A percentile compares a stretch with the other conserved stretches of the same genome.
Evolutionary conservation across 2,113 vertebrate species (phyloP).

Genomic region (Beaufortia kweichowensis): DNA sequence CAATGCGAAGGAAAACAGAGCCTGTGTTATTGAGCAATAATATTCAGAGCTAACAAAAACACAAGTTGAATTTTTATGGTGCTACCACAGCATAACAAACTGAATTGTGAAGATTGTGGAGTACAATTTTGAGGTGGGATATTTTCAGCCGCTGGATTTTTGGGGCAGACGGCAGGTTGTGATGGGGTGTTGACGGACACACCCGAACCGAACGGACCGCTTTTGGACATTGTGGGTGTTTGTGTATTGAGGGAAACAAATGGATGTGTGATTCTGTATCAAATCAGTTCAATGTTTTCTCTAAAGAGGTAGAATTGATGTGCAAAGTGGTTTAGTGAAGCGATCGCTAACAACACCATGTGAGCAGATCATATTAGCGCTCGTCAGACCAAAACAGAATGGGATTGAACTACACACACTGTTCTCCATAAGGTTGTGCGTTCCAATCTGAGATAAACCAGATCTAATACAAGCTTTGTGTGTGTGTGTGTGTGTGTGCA

Average conservation of each 20-base stretch:
- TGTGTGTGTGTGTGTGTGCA: not conserved
- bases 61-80: constrained; percentile 41
- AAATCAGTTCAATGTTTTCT: too few relatives aligned
- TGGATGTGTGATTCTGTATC: not conserved
- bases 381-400: too few relatives aligned
- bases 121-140: constrained; percentile 20
- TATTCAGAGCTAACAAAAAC: constrained; percentile 18
- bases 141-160: constrained; percentile 44
- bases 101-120: not conserved
- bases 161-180: constrained; percentile 34
- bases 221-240: constrained; percentile 1
- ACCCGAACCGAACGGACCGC: constrained; percentile 18
- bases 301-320: too few relatives aligned
- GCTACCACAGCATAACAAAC: constrained; percentile 15
- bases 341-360: too few relatives aligned
- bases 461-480: too few relatives aligned
- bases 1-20: constrained; percentile 33
- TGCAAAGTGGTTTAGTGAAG: too few relatives aligned
- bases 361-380: too few relatives aligned
- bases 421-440: too few relatives aligned
- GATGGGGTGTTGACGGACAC: constrained; percentile 35
- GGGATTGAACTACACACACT: too few relatives aligned
- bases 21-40: constrained; percentile 41
- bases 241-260: constrained; percentile 40
- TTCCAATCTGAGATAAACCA: too few relatives aligned